Evolutionary conservation across 1,140 invertebrate genomes (phyloP), one percentile per base, ranked within the genome.

Genomic region (Drosophila nigrodunni): DNA sequence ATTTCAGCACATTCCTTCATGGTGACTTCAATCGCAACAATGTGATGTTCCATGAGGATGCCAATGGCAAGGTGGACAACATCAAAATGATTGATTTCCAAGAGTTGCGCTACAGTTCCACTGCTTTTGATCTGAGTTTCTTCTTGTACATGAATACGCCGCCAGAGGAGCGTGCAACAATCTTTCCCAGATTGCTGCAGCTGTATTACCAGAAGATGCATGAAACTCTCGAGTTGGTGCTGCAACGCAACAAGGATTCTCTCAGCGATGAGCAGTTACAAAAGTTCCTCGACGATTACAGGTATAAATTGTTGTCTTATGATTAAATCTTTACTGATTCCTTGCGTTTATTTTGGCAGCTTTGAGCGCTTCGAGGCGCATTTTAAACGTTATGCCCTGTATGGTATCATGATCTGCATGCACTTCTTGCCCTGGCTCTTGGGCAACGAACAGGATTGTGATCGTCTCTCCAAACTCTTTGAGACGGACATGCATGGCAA

Each of bases 11-110:
- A 1, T 78, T 92, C n/a, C 60, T 90, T 11, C 91, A 92, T 57
- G 91, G 91, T 18, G 91, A 92, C 50, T 92, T 74, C 54, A 92
- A 92, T 71, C 88, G 91, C 4, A 92, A 92, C 69, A 92, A 92
- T 76, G 90, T 92, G 3, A 62, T 92, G 2, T 92, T 92, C 47
- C 85, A 74, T 43, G 74, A 85, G 21, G 64, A 50, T 8, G 54
- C 8, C 7, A 55, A 0, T 15, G 89, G 68, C 18, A 18, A 60
- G n/a, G 79, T 81, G 7, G 82, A 79, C 25, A 71, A 70, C 58
- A 74, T 91, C 3, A 83, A 80, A 64, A 66, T 91, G 71, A 92
- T 92, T n/a, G 91, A 92, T 62, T 92, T 92, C 59, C 89, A 91
- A 71, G 90, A 92, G 71, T 15, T 92, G 18, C 91, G 91, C 47